Conservation (phyloP, 2,113 vertebrate species). For the Malaclemys terrapin region DNA sequence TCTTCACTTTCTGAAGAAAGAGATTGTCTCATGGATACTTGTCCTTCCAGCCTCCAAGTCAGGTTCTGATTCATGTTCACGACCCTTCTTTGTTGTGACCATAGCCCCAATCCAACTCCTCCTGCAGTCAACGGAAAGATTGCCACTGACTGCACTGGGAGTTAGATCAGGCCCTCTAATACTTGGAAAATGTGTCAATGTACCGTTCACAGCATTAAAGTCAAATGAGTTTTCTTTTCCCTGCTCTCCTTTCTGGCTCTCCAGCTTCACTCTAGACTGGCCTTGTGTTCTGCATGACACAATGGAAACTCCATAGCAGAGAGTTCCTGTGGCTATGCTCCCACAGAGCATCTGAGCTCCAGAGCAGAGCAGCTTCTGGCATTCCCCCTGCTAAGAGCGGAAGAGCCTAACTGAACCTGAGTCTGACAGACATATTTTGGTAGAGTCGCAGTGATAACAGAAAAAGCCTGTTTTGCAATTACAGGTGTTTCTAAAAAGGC, state of each 20-base stretch:
- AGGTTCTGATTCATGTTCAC: slow-evolving; percentile 2
- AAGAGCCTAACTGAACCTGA: not conserved
- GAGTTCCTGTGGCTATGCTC: not conserved
- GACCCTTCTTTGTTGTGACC: not conserved
- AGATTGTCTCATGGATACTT: not conserved
- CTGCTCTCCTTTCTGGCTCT: not conserved
- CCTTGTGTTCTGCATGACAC: not conserved
- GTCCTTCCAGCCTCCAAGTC: slow-evolving; percentile 18
- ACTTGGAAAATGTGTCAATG: not conserved
- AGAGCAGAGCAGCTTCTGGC: not conserved
- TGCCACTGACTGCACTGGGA: slow-evolving; percentile 20
- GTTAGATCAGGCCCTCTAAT: not conserved
- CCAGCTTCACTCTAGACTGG: not conserved
- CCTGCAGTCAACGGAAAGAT: not conserved
- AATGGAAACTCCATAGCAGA: not conserved
- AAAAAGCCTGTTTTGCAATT: not conserved
- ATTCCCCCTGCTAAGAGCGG: not conserved
- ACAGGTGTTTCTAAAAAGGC: not conserved
- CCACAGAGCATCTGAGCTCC: not conserved
- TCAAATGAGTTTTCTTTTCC: not conserved
- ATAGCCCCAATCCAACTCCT: not conserved
- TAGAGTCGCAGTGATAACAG: not conserved
- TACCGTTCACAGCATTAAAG: not conserved
- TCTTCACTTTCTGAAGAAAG: not conserved
- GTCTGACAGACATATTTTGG: not conserved